These are phyloP conservation scores for Paramuricea clavata DNA, from an alignment of 92 coral and sea anemone genomes.

Conservation along the genomic window DNA sequence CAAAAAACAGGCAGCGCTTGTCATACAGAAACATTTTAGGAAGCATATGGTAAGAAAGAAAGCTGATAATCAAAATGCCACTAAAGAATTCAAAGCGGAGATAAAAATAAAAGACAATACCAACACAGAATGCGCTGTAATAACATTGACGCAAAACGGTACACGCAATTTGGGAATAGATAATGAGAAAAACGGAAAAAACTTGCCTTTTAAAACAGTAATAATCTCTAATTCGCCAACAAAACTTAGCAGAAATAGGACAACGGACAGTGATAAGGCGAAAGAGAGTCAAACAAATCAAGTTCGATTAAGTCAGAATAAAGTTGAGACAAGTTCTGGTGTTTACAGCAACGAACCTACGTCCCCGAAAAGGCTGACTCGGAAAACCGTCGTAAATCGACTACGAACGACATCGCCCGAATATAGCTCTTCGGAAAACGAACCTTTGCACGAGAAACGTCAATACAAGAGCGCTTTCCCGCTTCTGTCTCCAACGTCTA, in stretches of 20 bases:
- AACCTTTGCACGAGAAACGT: background rate
- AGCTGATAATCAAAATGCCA: background rate
- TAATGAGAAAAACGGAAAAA: background rate
- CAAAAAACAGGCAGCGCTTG: slow-evolving; percentile 86
- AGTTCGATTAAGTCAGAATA: background rate
- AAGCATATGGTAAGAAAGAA: background rate
- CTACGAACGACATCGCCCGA: background rate
- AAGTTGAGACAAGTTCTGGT: background rate
- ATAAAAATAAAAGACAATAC: background rate
- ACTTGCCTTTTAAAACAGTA: background rate
- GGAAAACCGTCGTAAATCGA: slow-evolving; percentile 10
- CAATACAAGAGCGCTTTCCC: slow-evolving; percentile 12
- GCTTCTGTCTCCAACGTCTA: background rate
- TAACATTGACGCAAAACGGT: background rate
- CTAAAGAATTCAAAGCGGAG: background rate
- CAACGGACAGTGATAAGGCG: background rate
- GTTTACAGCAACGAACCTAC: background rate
- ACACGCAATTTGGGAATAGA: background rate
- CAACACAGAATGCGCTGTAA: background rate
- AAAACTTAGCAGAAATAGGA: background rate
- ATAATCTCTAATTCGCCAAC: background rate
- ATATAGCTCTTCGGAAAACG: slow-evolving; percentile 16
- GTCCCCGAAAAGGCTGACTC: slow-evolving; percentile 7
- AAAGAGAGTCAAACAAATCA: background rate
- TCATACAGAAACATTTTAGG: slow-evolving; percentile 82